Evolutionary conservation across 1,140 invertebrate genomes (phyloP).

Genomic region (Drosophila teissieri): DNA sequence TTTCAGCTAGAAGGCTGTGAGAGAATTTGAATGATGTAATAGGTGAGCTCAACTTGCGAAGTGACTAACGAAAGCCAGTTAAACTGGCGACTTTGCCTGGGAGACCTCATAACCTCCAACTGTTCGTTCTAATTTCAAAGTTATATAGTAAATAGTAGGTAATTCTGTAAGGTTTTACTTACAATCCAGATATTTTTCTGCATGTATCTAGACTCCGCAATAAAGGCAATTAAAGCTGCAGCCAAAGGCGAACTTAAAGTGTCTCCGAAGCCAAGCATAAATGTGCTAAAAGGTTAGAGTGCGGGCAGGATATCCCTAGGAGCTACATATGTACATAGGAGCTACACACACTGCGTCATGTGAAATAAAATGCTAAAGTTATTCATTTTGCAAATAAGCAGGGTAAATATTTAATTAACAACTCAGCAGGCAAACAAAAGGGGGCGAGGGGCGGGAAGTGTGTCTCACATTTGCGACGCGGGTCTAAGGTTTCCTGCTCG

Average conservation of each 20-base stretch:
- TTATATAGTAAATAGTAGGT: too few relatives aligned
- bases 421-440: constrained; percentile 53
- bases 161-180: too few relatives aligned
- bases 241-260: constrained; percentile 53
- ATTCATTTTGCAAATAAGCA: constrained; percentile 83
- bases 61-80: constrained; percentile 8
- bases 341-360: constrained; percentile 44
- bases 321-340: background rate
- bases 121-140: too few relatives aligned
- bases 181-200: background rate
- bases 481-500: constrained; percentile 64
- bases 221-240: constrained; percentile 26
- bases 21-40: constrained; percentile 41
- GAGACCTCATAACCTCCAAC: background rate
- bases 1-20: constrained; percentile 28
- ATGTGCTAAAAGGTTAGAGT: constrained; percentile 56
- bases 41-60: constrained; percentile 17
- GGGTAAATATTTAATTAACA: constrained; percentile 83
- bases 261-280: constrained; percentile 38
- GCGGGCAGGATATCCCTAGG: constrained; percentile 13
- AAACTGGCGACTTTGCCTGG: background rate
- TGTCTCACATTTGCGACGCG: constrained; percentile 27
- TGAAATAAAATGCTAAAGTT: constrained; percentile 81
- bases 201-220: background rate
- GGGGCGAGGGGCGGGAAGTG: background rate